These are phyloP conservation scores for Meloidogyne exigua DNA, from an alignment of 1,140 invertebrate species.

Conservation along the genomic window DNA sequence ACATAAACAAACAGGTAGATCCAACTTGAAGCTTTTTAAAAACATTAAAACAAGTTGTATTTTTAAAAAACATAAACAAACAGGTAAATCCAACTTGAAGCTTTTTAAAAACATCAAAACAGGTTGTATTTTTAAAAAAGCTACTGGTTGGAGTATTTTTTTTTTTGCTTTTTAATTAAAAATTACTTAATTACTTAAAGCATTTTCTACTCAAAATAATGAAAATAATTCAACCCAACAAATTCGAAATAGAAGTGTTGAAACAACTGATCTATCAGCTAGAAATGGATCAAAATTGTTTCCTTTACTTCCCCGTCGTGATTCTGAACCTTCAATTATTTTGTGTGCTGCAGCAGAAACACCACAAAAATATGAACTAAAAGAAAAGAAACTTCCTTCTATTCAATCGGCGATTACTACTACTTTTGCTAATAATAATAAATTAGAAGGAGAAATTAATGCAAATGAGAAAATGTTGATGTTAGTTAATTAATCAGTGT, in stretches of 20 bases:
- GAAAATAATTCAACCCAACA: background rate
- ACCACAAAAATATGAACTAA: background rate
- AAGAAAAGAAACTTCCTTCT: background rate
- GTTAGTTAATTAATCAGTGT: background rate
- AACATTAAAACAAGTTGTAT: no score
- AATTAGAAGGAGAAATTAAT: background rate
- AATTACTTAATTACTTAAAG: background rate
- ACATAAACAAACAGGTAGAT: background rate
- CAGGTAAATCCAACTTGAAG: background rate
- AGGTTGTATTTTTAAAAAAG: no score
- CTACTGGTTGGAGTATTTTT: no score
- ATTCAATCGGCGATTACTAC: background rate
- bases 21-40: no score
- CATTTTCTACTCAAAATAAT: background rate
- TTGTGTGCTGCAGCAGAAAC: background rate
- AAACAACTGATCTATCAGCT: background rate
- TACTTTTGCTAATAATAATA: background rate
- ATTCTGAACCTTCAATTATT: constrained; percentile 37
- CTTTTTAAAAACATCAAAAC: no score
- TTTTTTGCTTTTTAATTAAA: no score
- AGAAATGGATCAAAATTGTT: background rate
- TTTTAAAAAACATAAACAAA: background rate
- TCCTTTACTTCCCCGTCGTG: constrained; percentile 24
- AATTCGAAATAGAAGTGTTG: constrained; percentile 4
- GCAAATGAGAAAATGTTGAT: background rate